These are phyloP conservation scores for Lonchura striata DNA, from an alignment of 2,113 vertebrate species.

Conservation along the genomic window DNA sequence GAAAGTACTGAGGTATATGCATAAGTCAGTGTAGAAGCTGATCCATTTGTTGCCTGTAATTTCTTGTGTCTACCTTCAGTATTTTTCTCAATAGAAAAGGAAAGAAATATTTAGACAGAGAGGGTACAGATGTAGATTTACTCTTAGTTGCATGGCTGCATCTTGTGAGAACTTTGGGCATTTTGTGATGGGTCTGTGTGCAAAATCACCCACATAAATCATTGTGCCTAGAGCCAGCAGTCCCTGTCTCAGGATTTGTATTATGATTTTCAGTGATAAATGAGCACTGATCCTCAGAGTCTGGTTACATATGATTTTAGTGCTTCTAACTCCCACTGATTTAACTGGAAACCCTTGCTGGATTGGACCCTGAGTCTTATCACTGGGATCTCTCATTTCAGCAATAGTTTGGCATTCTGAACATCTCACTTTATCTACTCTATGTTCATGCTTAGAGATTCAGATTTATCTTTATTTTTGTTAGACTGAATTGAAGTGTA, in stretches of 20 bases:
- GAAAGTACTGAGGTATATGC: neutral
- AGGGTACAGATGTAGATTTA: neutral
- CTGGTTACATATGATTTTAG: neutral
- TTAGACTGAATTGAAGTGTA: neutral
- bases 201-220: neutral
- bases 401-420: too few species aligned
- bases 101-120: neutral
- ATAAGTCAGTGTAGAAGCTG: neutral
- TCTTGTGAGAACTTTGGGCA: neutral
- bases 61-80: neutral
- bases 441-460: neutral
- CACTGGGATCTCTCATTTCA: neutral
- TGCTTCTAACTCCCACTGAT: neutral
- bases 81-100: neutral
- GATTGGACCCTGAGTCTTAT: neutral
- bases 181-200: neutral
- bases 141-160: fast-evolving
- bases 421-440: too few species aligned
- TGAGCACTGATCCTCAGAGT: neutral
- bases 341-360: neutral
- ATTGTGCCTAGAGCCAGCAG: neutral
- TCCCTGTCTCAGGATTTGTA: neutral
- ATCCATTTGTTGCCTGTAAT: neutral
- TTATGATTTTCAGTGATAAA: neutral
- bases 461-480: neutral